phyloP scores from a whole-genome alignment of 2,113 vertebrate genomes.

The Xenus cinereus region DNA sequence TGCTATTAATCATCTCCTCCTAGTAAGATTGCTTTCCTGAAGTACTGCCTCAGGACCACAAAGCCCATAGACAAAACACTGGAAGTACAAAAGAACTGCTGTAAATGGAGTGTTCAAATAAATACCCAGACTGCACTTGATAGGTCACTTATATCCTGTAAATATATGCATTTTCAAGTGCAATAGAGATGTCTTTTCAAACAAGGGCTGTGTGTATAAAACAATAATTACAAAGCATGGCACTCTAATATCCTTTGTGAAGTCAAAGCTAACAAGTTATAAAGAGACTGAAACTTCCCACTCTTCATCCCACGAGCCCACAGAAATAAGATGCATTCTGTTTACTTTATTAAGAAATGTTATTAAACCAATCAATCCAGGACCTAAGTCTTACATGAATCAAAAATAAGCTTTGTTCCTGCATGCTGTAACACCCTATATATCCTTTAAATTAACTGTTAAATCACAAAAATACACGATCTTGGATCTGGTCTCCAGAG shows the following conservation, averaged over 20 bases:
- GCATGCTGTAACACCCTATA: not conserved
- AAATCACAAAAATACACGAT: not conserved
- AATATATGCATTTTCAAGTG: not conserved
- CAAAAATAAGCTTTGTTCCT: not conserved
- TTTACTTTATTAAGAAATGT: conserved; percentile 26
- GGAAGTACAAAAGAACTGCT: not conserved
- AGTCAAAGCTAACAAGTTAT: not conserved
- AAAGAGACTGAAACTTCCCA: not conserved
- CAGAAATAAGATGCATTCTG: not conserved
- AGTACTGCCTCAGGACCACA: not conserved
- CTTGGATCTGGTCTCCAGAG: not conserved
- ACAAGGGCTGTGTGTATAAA: not conserved
- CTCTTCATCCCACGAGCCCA: not conserved
- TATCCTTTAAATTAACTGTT: conserved; percentile 11
- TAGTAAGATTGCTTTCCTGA: not conserved
- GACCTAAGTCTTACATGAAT: not conserved
- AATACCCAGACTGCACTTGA: not conserved
- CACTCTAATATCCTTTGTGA: not conserved
- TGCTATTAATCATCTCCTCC: not conserved
- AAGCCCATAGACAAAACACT: not conserved
- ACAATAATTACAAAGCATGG: not conserved
- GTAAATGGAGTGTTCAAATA: not conserved
- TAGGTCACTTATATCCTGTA: not conserved
- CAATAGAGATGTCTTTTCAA: not conserved
- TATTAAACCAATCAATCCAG: conserved; percentile 58